Conservation (phyloP, 92 coral and sea anemone genomes). For the Zoanthus sansibaricus region DNA sequence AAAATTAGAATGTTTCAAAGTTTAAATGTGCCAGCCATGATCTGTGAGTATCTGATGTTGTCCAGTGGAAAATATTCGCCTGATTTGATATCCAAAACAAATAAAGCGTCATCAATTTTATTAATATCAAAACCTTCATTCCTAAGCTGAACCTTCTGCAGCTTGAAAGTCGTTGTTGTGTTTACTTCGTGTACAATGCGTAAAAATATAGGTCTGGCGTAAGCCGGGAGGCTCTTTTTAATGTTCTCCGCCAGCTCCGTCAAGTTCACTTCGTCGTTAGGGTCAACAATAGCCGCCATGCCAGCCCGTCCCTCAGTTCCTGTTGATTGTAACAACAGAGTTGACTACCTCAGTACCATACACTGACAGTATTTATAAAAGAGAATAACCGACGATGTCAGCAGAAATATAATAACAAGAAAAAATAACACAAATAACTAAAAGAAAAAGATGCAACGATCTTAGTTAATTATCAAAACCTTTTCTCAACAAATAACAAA, state of each 20-base stretch:
- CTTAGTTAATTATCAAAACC: no score
- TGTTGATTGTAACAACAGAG: background rate
- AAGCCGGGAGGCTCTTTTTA: conserved; percentile 76
- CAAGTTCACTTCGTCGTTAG: conserved; percentile 72
- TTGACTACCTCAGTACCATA: background rate
- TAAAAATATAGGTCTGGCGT: conserved; percentile 91
- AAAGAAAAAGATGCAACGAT: no score
- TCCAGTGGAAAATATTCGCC: conserved; percentile 71
- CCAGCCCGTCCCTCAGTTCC: conserved; percentile 97
- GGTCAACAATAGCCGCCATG: conserved; percentile 95
- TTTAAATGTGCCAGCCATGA: conserved; percentile 73
- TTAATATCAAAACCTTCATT: conserved; percentile 87
- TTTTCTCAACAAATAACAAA: no score
- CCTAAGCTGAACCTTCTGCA: conserved; percentile 84
- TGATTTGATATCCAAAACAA: conserved; percentile 66
- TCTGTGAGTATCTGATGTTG: conserved; percentile 64
- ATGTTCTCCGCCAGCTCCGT: conserved; percentile 62
- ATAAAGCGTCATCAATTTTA: conserved; percentile 77
- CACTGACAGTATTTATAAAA: no score
- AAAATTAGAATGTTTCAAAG: conserved; percentile 39
- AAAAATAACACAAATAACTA: no score
- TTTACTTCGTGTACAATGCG: conserved; percentile 83
- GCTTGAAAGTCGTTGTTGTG: conserved; percentile 91
- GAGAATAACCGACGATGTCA: no score
- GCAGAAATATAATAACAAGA: no score